A percentile compares a stretch with the other conserved stretches of the same genome.
These are phyloP conservation scores for Pristionchus maxplancki DNA, from an alignment of 2,888 invertebrate genomes.

Conservation along the genomic window DNA sequence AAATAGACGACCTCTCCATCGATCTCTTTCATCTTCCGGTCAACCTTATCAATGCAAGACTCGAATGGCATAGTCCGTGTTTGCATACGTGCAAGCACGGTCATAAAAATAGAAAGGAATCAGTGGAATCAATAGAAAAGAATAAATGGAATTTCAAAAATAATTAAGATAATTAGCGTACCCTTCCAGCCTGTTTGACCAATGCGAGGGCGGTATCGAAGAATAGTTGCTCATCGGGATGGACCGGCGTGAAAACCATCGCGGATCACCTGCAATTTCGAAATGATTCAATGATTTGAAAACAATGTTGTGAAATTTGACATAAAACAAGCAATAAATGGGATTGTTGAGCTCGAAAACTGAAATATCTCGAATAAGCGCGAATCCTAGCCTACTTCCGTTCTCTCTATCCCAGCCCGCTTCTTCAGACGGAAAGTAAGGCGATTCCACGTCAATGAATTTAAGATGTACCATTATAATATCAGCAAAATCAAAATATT, in stretches of 20 bases:
- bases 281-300: not conserved
- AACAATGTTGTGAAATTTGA: not conserved
- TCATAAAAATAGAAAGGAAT: not conserved
- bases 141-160: not conserved
- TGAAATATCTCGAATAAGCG: not conserved
- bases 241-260: slow-evolving; percentile 63
- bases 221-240: slow-evolving; percentile 66
- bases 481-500: not conserved
- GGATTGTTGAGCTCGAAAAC: not conserved
- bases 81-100: not conserved
- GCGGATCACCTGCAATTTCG: slow-evolving; percentile 44
- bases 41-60: not conserved
- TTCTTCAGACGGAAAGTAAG: not conserved
- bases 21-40: not conserved
- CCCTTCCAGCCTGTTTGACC: slow-evolving; percentile 70
- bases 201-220: slow-evolving; percentile 67
- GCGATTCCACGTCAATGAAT: not conserved
- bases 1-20: not conserved
- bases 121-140: not conserved
- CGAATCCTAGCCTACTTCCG: slow-evolving; percentile 26
- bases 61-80: not conserved
- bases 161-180: slow-evolving; percentile 51
- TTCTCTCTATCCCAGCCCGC: not conserved
- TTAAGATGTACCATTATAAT: not conserved
- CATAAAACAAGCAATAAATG: not conserved